A percentile compares a stretch with the other conserved stretches of the same genome.
Evolutionary conservation across 2,113 vertebrate species (phyloP).

Genomic region (Pantherophis guttatus): DNA sequence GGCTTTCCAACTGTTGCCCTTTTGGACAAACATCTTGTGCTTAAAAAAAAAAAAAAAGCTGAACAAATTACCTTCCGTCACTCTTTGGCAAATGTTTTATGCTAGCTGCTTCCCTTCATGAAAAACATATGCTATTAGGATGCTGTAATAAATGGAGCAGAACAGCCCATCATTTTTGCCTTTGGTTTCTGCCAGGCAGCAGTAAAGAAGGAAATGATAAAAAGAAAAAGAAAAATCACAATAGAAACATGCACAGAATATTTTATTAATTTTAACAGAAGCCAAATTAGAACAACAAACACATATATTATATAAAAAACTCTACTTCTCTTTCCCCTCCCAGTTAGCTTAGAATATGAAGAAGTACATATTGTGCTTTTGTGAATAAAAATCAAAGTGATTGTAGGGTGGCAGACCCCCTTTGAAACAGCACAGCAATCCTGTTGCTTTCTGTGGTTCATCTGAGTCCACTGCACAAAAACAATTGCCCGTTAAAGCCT

Average conservation of each 20-base stretch:
- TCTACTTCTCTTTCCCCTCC: neutral
- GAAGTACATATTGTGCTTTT: neutral
- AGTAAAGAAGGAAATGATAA: neutral
- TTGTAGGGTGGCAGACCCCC: neutral
- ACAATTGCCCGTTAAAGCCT: conserved; percentile 50
- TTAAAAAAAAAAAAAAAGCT: neutral
- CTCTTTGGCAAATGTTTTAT: neutral
- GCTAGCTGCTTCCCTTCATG: neutral
- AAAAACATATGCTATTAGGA: neutral
- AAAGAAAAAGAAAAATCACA: neutral
- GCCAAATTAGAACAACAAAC: neutral
- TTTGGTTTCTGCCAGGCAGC: neutral
- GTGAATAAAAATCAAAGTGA: fast-evolving
- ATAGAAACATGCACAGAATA: neutral
- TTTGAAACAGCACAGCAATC: conserved; percentile 13
- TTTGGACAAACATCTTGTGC: neutral
- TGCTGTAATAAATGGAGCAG: neutral
- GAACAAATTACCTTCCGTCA: neutral
- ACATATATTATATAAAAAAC: fast-evolving
- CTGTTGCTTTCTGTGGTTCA: conserved; percentile 22
- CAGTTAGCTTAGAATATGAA: fast-evolving
- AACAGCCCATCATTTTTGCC: fast-evolving
- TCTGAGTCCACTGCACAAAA: conserved; percentile 42
- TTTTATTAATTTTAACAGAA: neutral
- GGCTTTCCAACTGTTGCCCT: neutral